Evolutionary conservation across 1,140 invertebrate genomes (phyloP).

Genomic region (Meloidogyne hapla): DNA sequence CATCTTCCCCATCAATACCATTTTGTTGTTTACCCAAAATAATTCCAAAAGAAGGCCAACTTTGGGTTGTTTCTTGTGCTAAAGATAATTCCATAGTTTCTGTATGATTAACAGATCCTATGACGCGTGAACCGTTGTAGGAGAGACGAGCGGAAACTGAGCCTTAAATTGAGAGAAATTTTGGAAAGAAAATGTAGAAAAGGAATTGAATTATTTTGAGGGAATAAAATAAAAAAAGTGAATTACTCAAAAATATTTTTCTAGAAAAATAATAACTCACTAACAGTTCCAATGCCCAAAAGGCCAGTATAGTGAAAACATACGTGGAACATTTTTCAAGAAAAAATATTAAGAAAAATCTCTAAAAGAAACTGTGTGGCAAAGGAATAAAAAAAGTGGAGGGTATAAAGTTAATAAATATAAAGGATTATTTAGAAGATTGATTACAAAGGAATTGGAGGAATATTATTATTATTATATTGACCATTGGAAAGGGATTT

Average conservation of each 20-base stretch:
- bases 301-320: slow-evolving; percentile 57
- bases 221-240: no score
- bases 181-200: slow-evolving; percentile 9
- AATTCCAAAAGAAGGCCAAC: slow-evolving; percentile 65
- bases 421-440: slow-evolving; percentile 7
- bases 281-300: slow-evolving; percentile 51
- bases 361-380: neutral
- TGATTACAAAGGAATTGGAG: neutral
- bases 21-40: slow-evolving; percentile 63
- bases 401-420: slow-evolving; percentile 19
- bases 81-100: slow-evolving; percentile 73
- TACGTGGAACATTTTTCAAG: slow-evolving; percentile 43
- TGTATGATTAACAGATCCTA: slow-evolving; percentile 69
- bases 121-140: neutral
- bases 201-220: neutral
- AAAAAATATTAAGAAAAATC: neutral
- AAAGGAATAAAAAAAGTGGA: slow-evolving; percentile 8
- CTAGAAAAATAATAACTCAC: slow-evolving; percentile 34
- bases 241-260: neutral
- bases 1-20: slow-evolving; percentile 24
- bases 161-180: slow-evolving; percentile 36
- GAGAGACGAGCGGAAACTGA: slow-evolving; percentile 40
- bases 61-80: slow-evolving; percentile 65
- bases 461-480: neutral
- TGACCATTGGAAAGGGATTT: neutral